Evolutionary conservation across 1,140 invertebrate species (phyloP).

Genomic region (Leptinotarsa undecemlineata): DNA sequence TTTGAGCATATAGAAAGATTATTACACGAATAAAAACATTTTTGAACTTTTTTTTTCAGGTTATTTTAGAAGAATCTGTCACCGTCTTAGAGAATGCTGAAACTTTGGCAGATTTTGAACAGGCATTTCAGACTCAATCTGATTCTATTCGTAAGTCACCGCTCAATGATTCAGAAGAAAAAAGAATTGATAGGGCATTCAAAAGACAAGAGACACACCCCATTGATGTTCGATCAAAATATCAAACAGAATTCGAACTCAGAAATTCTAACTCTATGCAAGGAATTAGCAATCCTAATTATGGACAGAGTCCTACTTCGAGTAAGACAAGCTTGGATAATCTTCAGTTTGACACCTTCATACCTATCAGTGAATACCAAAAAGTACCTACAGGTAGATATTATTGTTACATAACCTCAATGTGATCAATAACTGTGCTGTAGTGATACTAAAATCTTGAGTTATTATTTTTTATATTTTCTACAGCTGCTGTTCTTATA

Average conservation of each 20-base stretch:
- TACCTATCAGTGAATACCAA: slow-evolving; percentile 31
- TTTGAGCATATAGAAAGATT: background rate
- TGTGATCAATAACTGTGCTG: too few relatives aligned
- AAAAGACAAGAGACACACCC: slow-evolving; percentile 48
- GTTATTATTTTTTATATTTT: too few relatives aligned
- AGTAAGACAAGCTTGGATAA: slow-evolving; percentile 45
- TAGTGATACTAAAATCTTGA: too few relatives aligned
- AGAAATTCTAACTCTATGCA: slow-evolving; percentile 49
- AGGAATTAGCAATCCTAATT: slow-evolving; percentile 54
- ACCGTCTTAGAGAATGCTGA: slow-evolving; percentile 17
- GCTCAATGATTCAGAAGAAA: slow-evolving; percentile 45
- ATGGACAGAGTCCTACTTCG: slow-evolving; percentile 46
- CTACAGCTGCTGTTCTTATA: too few relatives aligned
- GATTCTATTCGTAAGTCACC: slow-evolving; percentile 26
- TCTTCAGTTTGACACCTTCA: slow-evolving; percentile 43
- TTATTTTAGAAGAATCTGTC: slow-evolving; percentile 33
- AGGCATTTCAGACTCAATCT: slow-evolving; percentile 37
- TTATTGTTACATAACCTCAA: background rate
- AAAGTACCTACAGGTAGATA: slow-evolving; percentile 13
- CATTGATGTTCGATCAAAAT: slow-evolving; percentile 31
- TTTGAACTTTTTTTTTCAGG: slow-evolving; percentile 21
- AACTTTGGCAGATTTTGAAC: slow-evolving; percentile 40
- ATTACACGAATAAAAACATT: background rate
- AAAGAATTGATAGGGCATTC: slow-evolving; percentile 53
- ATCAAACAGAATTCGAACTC: slow-evolving; percentile 38